These are phyloP conservation scores for Heliconius congener DNA, from an alignment of 1,140 invertebrate species.

Conservation along the genomic window DNA sequence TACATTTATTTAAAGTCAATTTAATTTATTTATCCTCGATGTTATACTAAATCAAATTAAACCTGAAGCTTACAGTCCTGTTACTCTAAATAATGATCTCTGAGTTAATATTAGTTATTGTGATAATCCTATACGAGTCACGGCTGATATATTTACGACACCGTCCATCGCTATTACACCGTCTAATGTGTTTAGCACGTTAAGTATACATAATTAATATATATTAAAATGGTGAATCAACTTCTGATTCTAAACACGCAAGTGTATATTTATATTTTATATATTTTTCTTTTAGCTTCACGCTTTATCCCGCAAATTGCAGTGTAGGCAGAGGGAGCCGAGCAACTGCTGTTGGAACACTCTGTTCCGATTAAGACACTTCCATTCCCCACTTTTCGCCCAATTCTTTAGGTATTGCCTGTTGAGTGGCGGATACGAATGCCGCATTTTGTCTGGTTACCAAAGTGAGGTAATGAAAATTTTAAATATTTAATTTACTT, in stretches of 20 bases:
- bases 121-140: constrained; percentile 4
- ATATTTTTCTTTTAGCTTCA: too few species aligned
- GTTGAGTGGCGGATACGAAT: too few species aligned
- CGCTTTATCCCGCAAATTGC: too few species aligned
- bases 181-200: neutral
- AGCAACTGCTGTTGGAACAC: too few species aligned
- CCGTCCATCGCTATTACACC: neutral
- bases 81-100: constrained; percentile 2
- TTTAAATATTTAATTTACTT: too few species aligned
- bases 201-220: constrained; percentile 13
- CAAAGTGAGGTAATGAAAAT: too few species aligned
- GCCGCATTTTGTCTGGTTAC: too few species aligned
- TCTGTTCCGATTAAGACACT: too few species aligned
- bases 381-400: too few species aligned
- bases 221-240: neutral
- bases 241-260: neutral
- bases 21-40: neutral
- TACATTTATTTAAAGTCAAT: too few species aligned
- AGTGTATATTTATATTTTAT: neutral
- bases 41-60: neutral
- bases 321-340: too few species aligned
- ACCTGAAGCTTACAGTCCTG: neutral
- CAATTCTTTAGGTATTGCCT: too few species aligned
- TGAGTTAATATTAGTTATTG: constrained; percentile 11
- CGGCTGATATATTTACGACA: constrained; percentile 13